phyloP scores from a whole-genome alignment of 2,888 invertebrate genomes.

The Achlya flavicornis region DNA sequence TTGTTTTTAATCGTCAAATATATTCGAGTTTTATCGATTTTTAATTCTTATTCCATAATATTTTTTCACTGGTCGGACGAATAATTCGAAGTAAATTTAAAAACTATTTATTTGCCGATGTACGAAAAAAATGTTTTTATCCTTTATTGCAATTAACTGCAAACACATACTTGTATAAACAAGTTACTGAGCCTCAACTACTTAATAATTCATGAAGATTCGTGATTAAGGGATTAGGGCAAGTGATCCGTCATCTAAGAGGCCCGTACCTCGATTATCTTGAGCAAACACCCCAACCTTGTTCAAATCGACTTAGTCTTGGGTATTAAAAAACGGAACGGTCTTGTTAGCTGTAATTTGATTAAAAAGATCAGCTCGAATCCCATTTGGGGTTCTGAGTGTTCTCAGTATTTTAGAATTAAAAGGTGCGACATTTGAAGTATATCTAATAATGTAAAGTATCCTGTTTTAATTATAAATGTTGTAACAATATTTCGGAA shows the following conservation, averaged over 20 bases:
- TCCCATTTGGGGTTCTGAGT: not conserved
- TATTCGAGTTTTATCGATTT: not conserved
- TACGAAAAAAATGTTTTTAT: not conserved
- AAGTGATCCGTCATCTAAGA: slow-evolving; percentile 16
- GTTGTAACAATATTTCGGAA: too few species aligned
- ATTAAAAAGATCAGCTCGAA: slow-evolving; percentile 25
- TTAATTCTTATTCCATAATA: not conserved
- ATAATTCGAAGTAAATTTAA: not conserved
- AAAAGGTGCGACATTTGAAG: not conserved
- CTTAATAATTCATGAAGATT: slow-evolving; percentile 13
- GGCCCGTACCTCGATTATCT: slow-evolving; percentile 12
- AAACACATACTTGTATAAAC: not conserved
- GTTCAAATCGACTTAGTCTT: slow-evolving; percentile 26
- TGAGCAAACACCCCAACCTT: slow-evolving; percentile 17
- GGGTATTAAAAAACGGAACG: slow-evolving; percentile 30
- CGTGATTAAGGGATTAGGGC: slow-evolving; percentile 18
- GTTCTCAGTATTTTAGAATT: not conserved
- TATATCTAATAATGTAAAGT: not conserved
- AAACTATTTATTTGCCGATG: not conserved
- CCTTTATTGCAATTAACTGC: not conserved
- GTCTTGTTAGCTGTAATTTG: slow-evolving; percentile 32
- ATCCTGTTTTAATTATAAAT: too few species aligned
- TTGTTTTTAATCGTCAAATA: not conserved
- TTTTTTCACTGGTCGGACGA: too few species aligned
- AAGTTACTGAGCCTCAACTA: not conserved